These are phyloP conservation scores for Entomobrya multifasciata DNA, from an alignment of 2,888 invertebrate genomes.

Conservation along the genomic window DNA sequence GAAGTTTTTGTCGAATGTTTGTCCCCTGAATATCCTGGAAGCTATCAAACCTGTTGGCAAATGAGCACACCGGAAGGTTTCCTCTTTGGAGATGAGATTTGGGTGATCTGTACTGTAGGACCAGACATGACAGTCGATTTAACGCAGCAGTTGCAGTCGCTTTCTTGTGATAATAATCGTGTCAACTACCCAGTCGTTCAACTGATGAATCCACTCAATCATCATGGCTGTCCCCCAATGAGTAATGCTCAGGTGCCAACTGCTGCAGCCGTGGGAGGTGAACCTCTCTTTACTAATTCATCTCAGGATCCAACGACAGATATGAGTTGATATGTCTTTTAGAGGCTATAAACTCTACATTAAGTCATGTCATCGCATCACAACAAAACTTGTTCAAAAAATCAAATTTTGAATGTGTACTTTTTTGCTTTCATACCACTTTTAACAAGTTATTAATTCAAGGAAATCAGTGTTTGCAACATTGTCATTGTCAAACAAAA, in stretches of 20 bases:
- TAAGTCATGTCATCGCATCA: too few relatives aligned
- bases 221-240: conserved; percentile 20
- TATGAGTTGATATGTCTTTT: conserved; percentile 65
- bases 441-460: too few relatives aligned
- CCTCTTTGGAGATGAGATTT: conserved; percentile 92
- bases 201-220: conserved; percentile 30
- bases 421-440: too few relatives aligned
- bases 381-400: conserved; percentile 45
- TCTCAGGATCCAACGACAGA: conserved; percentile 51
- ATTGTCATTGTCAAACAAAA: too few relatives aligned
- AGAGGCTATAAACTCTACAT: too few relatives aligned
- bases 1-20: conserved; percentile 90
- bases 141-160: conserved; percentile 72
- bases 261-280: conserved; percentile 34
- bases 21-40: conserved; percentile 88
- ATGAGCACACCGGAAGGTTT: conserved; percentile 92
- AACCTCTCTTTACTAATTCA: conserved; percentile 28
- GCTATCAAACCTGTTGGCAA: conserved; percentile 87
- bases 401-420: too few relatives aligned
- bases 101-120: conserved; percentile 72
- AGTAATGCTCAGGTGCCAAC: conserved; percentile 66
- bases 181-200: conserved; percentile 67
- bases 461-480: too few relatives aligned
- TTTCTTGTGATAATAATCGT: conserved; percentile 74
- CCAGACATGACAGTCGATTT: conserved; percentile 74